A percentile compares a stretch with the other conserved stretches of the same genome.
Evolutionary conservation across 2,797 vertebrate species (phyloP).

Genomic region (Melanotaenia nigrans): DNA sequence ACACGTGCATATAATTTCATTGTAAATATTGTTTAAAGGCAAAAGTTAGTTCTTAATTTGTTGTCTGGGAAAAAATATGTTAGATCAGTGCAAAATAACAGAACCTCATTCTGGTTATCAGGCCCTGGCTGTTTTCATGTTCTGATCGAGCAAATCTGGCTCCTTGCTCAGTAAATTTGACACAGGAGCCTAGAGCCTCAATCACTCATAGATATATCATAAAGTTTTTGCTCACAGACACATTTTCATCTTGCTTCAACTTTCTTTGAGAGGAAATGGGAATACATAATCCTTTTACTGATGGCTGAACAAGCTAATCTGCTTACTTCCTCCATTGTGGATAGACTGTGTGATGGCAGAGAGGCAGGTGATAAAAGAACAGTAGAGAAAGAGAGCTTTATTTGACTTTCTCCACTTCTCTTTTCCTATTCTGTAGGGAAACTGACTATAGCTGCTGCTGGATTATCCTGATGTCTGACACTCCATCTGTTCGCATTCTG

Average conservation of each 20-base stretch:
- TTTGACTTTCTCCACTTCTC: conserved; percentile 63
- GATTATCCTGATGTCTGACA: conserved; percentile 63
- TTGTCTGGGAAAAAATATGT: neutral
- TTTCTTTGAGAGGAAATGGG: conserved; percentile 57
- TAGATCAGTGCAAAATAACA: conserved; percentile 2
- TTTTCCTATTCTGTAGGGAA: conserved; percentile 43
- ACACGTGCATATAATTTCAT: conserved; percentile 6
- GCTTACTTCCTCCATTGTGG: conserved; percentile 73
- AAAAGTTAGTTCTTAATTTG: conserved; percentile 7
- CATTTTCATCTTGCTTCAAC: conserved; percentile 63
- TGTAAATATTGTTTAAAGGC: conserved; percentile 1
- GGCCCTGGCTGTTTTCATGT: conserved; percentile 52
- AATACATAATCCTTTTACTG: conserved; percentile 75
- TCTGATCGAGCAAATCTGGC: conserved; percentile 50
- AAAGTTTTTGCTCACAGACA: conserved; percentile 53
- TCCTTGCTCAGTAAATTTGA: conserved; percentile 42
- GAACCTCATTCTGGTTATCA: conserved; percentile 45
- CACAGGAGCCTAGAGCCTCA: conserved; percentile 48
- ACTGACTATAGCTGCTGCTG: conserved; percentile 31
- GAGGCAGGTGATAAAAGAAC: conserved; percentile 72
- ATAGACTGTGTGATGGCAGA: conserved; percentile 68
- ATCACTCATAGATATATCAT: conserved; percentile 62
- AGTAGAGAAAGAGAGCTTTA: conserved; percentile 57
- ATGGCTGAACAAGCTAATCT: conserved; percentile 78
- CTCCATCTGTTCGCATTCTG: conserved; percentile 35